Evolutionary conservation across 2,888 invertebrate genomes (phyloP), one percentile per base, ranked within the genome.

Genomic region (Temnothorax unifasciatus): DNA sequence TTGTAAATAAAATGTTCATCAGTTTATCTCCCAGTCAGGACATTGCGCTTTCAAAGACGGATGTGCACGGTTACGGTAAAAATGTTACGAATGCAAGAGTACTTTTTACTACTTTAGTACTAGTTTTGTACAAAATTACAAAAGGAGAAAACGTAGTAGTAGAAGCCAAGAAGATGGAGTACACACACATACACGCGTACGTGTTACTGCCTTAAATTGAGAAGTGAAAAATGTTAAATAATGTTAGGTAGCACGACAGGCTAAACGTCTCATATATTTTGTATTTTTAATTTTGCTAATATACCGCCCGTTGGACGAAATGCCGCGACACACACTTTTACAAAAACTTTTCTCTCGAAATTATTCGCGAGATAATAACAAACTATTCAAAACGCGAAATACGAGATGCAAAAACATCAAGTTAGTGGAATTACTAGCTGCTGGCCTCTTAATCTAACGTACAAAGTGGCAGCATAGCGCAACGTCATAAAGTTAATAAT

Each of bases 1-100:
- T 18, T 38, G 13, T 41, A 77, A 52, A 68, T 77, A 68, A 77
- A 68, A 77, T 66, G 52, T 54, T 77, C 68, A 68, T 54, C 54
- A 54, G 69, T 77, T 54, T 25, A 63, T 52, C 9, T 76, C 41
- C 5, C 69, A 66, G 41, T 5, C 69, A 66, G 41, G 41, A 76
- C 25, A n/a, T 74, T 76, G 25, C 25, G 52, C 52, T 66, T 38
- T 25, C 61, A 54, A 29, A 54, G 41, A 77, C 29, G 15, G 15
- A 77, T 34, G 34, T 29, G 29, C 29, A 3, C 61, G 47, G 18
- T 77, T 41, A n/a, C 41, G 9, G 34, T 15, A 68, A 77, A 77
- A 77, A 77, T 41, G 41, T 77, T 54, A 63, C 68, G 1, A 68
- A 41, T 34, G 25, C 38, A 77, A 11, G 15, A 44, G 1, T 8